Percentiles rank a stretch among this genome's conserved stretches.
These are phyloP conservation scores for Lepidocyrtinus sp. DNA, from an alignment of 2,888 invertebrate genomes.

Conservation along the genomic window DNA sequence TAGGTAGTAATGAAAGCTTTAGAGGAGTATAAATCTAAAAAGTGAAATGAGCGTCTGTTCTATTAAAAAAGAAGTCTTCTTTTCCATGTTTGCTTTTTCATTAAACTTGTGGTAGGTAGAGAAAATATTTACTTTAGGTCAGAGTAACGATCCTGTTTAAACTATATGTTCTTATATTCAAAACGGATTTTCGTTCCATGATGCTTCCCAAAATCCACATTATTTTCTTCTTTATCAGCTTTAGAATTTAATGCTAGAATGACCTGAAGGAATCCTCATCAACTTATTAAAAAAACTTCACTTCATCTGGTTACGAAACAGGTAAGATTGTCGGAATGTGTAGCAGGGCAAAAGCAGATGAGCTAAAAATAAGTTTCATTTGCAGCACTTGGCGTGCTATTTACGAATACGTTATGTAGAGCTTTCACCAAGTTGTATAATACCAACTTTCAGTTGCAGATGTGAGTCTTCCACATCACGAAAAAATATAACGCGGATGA, in stretches of 20 bases:
- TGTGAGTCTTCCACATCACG: background rate
- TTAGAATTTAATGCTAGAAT: no score
- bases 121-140: slow-evolving; percentile 34
- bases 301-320: no score
- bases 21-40: slow-evolving; percentile 14
- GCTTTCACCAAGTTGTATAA: no score
- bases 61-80: slow-evolving; percentile 28
- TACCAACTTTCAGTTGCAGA: background rate
- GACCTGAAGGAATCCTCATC: background rate
- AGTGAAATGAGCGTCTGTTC: slow-evolving; percentile 18
- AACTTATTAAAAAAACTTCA: no score
- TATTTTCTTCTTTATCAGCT: slow-evolving; percentile 1
- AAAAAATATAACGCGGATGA: background rate
- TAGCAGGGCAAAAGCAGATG: no score
- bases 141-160: background rate
- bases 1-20: slow-evolving; percentile 16
- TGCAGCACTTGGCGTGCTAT: no score
- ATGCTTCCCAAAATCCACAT: background rate
- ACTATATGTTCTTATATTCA: background rate
- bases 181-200: slow-evolving; percentile 24
- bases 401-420: no score
- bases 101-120: background rate
- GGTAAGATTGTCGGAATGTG: no score
- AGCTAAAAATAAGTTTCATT: no score
- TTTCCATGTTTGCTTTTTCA: slow-evolving; percentile 14